phyloP scores from a whole-genome alignment of 1,140 invertebrate genomes.

The Drosophila lini region DNA sequence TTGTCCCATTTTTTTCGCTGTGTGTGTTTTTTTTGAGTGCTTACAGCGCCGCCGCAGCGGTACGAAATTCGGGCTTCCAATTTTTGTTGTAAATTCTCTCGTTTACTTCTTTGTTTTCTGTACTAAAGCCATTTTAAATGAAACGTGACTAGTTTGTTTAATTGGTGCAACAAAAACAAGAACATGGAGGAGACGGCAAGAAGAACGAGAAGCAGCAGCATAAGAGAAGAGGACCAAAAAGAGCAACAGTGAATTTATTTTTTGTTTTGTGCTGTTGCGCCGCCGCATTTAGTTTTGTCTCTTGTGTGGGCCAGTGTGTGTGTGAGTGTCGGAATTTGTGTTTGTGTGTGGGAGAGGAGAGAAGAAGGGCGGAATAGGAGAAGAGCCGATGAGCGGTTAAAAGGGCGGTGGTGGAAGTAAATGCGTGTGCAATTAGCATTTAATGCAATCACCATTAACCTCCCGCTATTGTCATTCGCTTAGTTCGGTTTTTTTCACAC shows the following conservation, averaged over 20 bases:
- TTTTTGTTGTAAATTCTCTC: slow-evolving; percentile 2
- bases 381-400: slow-evolving; percentile 13
- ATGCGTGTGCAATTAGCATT: slow-evolving; percentile 78
- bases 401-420: slow-evolving; percentile 26
- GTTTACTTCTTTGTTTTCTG: slow-evolving; percentile 34
- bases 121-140: slow-evolving; percentile 39
- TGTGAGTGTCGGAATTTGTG: slow-evolving; percentile 20
- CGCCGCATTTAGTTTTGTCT: slow-evolving; percentile 45
- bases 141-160: slow-evolving; percentile 78
- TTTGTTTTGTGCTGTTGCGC: slow-evolving; percentile 50
- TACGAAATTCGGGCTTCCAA: slow-evolving; percentile 3
- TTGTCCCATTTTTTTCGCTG: slow-evolving; percentile 3
- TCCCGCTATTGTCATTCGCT: slow-evolving; percentile 45
- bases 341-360: slow-evolving; percentile 19
- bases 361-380: slow-evolving; percentile 50
- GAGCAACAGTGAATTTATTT: slow-evolving; percentile 67
- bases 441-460: slow-evolving; percentile 66
- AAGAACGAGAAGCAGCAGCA: slow-evolving; percentile 26
- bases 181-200: slow-evolving; percentile 11
- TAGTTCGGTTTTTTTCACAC: slow-evolving; percentile 8
- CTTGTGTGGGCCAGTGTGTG: slow-evolving; percentile 19
- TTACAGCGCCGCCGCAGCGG: slow-evolving; percentile 9
- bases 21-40: neutral
- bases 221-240: slow-evolving; percentile 33
- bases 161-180: slow-evolving; percentile 54